Evolutionary conservation across 2,113 vertebrate species (phyloP).

Genomic region (Synodontis membranacea): DNA sequence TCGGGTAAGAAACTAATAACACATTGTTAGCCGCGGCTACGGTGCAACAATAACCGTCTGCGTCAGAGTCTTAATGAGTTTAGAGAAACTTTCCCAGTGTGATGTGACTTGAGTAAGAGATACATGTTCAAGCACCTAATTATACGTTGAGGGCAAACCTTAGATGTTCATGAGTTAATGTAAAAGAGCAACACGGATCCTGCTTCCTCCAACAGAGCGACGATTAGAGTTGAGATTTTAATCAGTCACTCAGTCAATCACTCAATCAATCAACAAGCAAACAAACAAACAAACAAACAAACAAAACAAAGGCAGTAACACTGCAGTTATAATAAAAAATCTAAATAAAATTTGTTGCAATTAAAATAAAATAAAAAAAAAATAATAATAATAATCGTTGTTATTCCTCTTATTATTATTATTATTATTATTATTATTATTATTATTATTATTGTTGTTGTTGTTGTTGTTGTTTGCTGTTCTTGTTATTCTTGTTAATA

Average conservation of each 20-base stretch:
- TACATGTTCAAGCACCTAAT: neutral
- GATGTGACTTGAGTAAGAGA: neutral
- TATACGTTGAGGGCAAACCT: neutral
- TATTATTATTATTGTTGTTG: too few relatives aligned
- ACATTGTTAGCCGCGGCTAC: neutral
- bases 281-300: neutral
- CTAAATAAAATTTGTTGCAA: too few relatives aligned
- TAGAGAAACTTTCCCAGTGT: neutral
- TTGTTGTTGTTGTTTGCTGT: too few relatives aligned
- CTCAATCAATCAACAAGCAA: neutral
- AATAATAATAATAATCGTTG: too few relatives aligned
- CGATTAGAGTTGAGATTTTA: neutral
- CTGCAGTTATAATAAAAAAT: neutral
- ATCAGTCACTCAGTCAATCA: neutral
- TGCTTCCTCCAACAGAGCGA: neutral
- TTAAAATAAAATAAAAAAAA: neutral
- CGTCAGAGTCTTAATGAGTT: neutral
- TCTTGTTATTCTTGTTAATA: too few relatives aligned
- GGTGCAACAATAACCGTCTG: neutral
- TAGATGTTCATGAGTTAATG: neutral
- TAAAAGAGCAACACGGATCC: neutral
- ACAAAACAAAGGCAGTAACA: neutral
- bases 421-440: too few relatives aligned
- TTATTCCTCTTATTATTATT: too few relatives aligned
- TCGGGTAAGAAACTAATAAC: slow-evolving; percentile 80